These are phyloP conservation scores for Vicugna pacos DNA, from an alignment of 2,113 vertebrate genomes.

Conservation along the genomic window DNA sequence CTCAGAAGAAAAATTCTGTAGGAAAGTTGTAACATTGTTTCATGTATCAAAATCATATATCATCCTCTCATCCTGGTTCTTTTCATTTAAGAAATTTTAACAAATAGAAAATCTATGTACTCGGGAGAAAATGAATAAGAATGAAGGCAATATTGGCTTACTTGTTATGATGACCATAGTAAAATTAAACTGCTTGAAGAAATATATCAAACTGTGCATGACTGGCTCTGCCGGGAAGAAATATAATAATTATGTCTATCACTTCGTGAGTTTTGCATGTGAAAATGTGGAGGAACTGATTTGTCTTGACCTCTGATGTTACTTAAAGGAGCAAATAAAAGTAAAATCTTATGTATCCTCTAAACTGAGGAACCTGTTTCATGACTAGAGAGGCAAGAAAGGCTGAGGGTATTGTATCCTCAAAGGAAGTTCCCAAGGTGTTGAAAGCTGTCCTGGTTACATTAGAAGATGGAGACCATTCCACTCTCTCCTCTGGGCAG, in stretches of 20 bases:
- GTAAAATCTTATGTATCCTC: not conserved
- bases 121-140: not conserved
- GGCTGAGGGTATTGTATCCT: not conserved
- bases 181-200: constrained; percentile 37
- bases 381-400: not conserved
- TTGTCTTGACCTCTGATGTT: not conserved
- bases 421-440: not conserved
- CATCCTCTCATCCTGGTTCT: not conserved
- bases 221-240: not conserved
- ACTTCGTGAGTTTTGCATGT: not conserved
- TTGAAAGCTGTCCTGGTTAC: not conserved
- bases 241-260: not conserved
- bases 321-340: not conserved
- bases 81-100: constrained; percentile 2
- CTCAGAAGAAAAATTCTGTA: constrained; percentile 20
- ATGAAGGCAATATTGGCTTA: not conserved
- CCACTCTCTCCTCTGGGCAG: not conserved
- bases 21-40: not conserved
- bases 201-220: not conserved
- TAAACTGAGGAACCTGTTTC: not conserved
- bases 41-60: not conserved
- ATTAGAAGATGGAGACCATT: not conserved
- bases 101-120: not conserved
- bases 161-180: not conserved
- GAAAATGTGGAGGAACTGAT: not conserved